Base-by-base conservation (phyloP, 2,797 vertebrate species). In the Picus viridis region DNA sequence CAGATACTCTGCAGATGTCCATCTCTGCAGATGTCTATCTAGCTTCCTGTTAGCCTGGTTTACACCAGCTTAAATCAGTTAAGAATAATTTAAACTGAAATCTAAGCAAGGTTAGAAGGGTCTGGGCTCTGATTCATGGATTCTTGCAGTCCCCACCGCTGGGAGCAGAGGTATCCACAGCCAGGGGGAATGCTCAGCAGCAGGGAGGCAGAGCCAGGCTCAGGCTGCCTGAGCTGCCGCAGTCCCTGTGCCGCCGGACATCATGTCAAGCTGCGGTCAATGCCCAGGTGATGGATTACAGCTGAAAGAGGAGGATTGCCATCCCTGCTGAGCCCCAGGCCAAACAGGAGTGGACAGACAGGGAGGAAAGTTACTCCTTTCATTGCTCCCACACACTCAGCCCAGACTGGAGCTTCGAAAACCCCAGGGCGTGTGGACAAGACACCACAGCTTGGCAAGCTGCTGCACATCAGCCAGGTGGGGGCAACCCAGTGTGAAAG, bases 181-280 rank as follows among this genome's bases (percentile, higher is more conserved):
- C 16, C 36, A 7, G 24, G 20, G 30, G 4, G n/a, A 39, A 41
- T 2, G 18, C 34, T 13, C 0, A 1, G 23, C 63, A 57, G 65
- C 2, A 0, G 64, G 18, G 45, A 45, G 16, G 71, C 82, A 75
- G 41, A 65, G 72, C 16, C 2, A 1, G 63, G 51, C 67, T 30
- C 23, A 1, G 3, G 1, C 29, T 39, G 41, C 58, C 62, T 0
- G 1, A 9, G 20, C 47, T 49, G 51, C 24, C 2, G 1, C 3
- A 0, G 16, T 32, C 57, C 30, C 43, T 29, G 56, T 20, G 9
- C 58, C 1, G 1, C 5, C 0, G 1, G 18, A 13, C 15, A 1
- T 16, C 19, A 41, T 4, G 1, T n/a, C 1, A 2, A 43, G 43
- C 57, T 53, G 43, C 51, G 36, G 36, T 23, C 23, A n/a, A 43